These are phyloP conservation scores for Hestina assimilis DNA, from an alignment of 1,140 invertebrate genomes.

Conservation along the genomic window DNA sequence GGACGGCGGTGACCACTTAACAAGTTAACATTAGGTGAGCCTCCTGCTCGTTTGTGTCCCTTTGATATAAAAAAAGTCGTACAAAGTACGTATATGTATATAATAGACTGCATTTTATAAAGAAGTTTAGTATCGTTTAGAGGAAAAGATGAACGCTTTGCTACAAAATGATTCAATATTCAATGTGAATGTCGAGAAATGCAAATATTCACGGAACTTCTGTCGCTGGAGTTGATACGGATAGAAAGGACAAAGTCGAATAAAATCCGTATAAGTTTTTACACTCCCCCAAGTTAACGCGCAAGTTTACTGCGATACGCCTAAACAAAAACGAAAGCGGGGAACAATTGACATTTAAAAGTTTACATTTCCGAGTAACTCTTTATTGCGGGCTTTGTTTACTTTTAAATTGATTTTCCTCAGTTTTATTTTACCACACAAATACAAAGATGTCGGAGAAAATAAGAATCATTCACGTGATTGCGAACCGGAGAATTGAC, in stretches of 20 bases:
- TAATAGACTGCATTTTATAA: too few species aligned
- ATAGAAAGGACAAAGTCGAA: conserved; percentile 19
- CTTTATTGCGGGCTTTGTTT: conserved; percentile 16
- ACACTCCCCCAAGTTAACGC: conserved; percentile 11
- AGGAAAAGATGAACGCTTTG: neutral
- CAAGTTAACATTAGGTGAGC: too few species aligned
- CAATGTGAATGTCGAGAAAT: neutral
- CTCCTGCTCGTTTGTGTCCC: too few species aligned
- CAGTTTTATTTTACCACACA: neutral
- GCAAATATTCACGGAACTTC: neutral
- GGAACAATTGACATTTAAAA: conserved; percentile 21
- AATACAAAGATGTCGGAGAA: neutral
- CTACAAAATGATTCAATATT: neutral
- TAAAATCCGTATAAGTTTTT: conserved; percentile 22
- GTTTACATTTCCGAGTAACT: conserved; percentile 15
- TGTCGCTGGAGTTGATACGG: neutral
- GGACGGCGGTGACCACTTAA: too few species aligned
- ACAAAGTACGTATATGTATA: too few species aligned
- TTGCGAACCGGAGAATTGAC: too few species aligned
- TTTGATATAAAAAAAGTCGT: too few species aligned
- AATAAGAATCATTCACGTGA: neutral
- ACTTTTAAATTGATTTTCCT: conserved; percentile 10
- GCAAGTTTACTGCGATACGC: conserved; percentile 14
- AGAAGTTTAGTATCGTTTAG: too few species aligned
- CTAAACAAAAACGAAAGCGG: conserved; percentile 20